Conservation (phyloP, 2,113 vertebrate species). For the Coreoperca whiteheadi region DNA sequence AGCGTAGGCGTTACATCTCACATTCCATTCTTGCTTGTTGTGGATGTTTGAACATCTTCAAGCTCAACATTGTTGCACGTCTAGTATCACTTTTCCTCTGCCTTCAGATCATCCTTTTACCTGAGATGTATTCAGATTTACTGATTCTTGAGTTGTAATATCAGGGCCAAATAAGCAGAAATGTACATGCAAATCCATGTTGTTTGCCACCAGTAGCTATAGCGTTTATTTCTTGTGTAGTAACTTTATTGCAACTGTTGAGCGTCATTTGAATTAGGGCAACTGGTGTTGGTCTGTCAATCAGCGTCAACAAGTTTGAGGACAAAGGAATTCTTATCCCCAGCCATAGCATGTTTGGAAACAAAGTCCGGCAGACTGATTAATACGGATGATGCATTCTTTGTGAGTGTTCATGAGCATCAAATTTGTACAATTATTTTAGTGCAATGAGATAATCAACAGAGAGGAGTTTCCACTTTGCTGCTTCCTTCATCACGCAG, state of each 20-base stretch:
- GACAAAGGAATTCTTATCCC: neutral
- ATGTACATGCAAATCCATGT: neutral
- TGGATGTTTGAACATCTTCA: neutral
- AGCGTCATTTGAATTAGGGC: neutral
- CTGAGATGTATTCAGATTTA: neutral
- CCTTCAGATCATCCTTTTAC: neutral
- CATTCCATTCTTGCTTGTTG: neutral
- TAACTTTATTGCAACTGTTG: neutral
- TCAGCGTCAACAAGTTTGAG: neutral
- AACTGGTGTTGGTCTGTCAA: neutral
- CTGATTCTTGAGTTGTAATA: neutral
- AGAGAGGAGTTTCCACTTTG: conserved; percentile 51
- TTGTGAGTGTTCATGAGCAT: conserved; percentile 30
- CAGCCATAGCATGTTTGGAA: neutral
- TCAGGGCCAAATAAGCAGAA: neutral
- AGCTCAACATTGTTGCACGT: neutral
- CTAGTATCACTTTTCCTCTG: neutral
- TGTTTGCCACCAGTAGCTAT: neutral
- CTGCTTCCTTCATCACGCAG: conserved; percentile 9
- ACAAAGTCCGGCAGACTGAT: conserved; percentile 10
- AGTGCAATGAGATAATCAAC: conserved; percentile 39
- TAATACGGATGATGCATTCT: neutral
- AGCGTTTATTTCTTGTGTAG: neutral
- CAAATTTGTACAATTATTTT: conserved; percentile 21
- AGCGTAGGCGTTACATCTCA: neutral